Evolutionary conservation across 2,113 vertebrate species (phyloP).

Genomic region (Pseudorasbora parva): DNA sequence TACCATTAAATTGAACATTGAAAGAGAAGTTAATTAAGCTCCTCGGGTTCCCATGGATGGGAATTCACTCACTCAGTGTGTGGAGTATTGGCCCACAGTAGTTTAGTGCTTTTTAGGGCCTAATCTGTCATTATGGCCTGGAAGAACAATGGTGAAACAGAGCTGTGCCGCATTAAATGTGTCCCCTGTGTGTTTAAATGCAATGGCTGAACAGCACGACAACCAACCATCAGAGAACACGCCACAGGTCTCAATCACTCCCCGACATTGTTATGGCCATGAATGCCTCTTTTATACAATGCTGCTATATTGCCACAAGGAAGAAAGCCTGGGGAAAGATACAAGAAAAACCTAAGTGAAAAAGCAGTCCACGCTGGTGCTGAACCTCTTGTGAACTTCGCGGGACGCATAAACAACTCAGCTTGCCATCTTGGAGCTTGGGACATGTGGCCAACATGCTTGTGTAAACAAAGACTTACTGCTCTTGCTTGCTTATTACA

Average conservation of each 20-base stretch:
- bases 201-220: slow-evolving; percentile 66
- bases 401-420: slow-evolving; percentile 54
- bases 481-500: slow-evolving; percentile 20
- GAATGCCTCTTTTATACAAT: slow-evolving; percentile 70
- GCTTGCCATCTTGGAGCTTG: slow-evolving; percentile 42
- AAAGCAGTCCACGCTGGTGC: slow-evolving; percentile 56
- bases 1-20: slow-evolving; percentile 14
- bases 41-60: slow-evolving; percentile 39
- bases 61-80: slow-evolving; percentile 33
- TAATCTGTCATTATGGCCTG: slow-evolving; percentile 72
- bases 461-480: slow-evolving; percentile 49
- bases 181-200: slow-evolving; percentile 73
- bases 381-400: slow-evolving; percentile 63
- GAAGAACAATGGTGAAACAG: slow-evolving; percentile 73
- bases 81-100: slow-evolving; percentile 63
- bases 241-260: slow-evolving; percentile 64
- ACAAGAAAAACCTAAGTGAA: slow-evolving; percentile 59
- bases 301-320: slow-evolving; percentile 61
- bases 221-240: slow-evolving; percentile 48
- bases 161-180: slow-evolving; percentile 71
- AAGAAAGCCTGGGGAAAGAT: slow-evolving; percentile 43
- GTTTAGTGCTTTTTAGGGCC: slow-evolving; percentile 71
- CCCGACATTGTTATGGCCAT: slow-evolving; percentile 64
- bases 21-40: slow-evolving; percentile 38
- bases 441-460: slow-evolving; percentile 50